phyloP scores from a whole-genome alignment of 2,888 invertebrate genomes.

The Amphimallon solstitiale region DNA sequence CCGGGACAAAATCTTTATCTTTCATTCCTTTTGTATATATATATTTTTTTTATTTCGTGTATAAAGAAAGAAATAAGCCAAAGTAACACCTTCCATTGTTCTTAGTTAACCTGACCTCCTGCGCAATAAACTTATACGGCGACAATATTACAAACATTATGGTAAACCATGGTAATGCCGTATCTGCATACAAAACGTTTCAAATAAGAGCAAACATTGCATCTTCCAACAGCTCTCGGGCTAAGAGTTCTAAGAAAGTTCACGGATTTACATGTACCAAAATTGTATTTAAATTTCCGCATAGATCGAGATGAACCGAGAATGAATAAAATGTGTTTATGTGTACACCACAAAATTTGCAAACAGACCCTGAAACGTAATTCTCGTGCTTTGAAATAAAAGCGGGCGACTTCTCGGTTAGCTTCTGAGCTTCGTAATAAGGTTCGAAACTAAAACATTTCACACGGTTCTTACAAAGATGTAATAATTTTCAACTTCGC shows the following conservation, averaged over 20 bases:
- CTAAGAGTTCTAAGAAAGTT: constrained; percentile 48
- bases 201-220: constrained; percentile 17
- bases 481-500: constrained; percentile 49
- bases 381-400: constrained; percentile 19
- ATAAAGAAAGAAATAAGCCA: constrained; percentile 28
- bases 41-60: constrained; percentile 4
- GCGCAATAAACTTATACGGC: constrained; percentile 48
- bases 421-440: neutral
- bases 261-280: constrained; percentile 59
- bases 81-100: constrained; percentile 58
- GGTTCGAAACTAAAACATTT: constrained; percentile 44
- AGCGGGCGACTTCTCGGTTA: no score
- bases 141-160: constrained; percentile 58
- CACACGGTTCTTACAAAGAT: constrained; percentile 48
- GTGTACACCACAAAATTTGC: constrained; percentile 49
- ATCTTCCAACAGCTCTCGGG: constrained; percentile 40
- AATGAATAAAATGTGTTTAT: constrained; percentile 35
- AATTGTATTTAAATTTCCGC: constrained; percentile 59
- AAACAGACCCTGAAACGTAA: constrained; percentile 51
- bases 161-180: constrained; percentile 53
- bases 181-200: constrained; percentile 57
- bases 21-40: neutral
- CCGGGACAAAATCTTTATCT: neutral
- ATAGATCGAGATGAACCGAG: constrained; percentile 53
- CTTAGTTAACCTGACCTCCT: constrained; percentile 42